Conservation (phyloP, 2,888 invertebrate species). For the Drosophila dives region DNA sequence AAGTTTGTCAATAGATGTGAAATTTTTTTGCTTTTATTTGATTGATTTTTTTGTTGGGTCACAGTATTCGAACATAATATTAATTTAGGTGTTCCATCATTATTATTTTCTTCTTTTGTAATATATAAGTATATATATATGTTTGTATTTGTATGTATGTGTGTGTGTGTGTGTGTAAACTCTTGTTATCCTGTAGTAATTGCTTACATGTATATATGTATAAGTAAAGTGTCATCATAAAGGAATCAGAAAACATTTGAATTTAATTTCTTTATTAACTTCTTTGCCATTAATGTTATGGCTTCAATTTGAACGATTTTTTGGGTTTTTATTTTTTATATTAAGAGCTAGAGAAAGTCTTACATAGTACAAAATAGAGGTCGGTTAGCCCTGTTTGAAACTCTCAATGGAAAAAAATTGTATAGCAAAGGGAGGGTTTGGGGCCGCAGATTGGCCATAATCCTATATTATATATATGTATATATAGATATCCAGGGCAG, state of each 20-base stretch:
- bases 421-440: conserved; percentile 18
- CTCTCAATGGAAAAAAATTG: conserved; percentile 41
- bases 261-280: conserved; percentile 25
- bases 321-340: conserved; percentile 6
- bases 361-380: conserved; percentile 58
- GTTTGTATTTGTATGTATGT: conserved; percentile 19
- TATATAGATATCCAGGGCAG: conserved; percentile 20
- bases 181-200: conserved; percentile 50
- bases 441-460: conserved; percentile 27
- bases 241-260: conserved; percentile 47
- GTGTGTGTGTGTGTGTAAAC: conserved; percentile 46
- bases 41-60: conserved; percentile 69
- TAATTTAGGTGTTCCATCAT: conserved; percentile 34
- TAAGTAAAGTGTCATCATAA: conserved; percentile 26
- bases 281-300: conserved; percentile 51
- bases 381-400: conserved; percentile 46
- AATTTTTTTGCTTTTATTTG: conserved; percentile 73
- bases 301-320: conserved; percentile 41
- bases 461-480: conserved; percentile 7
- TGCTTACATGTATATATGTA: conserved; percentile 54
- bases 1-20: conserved; percentile 66
- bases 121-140: conserved; percentile 13
- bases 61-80: conserved; percentile 69
- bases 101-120: conserved; percentile 11
- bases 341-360: conserved; percentile 59